Percentiles rank a stretch among this genome's conserved stretches.
These are phyloP conservation scores for Microtus richardsoni DNA, from an alignment of 2,113 vertebrate species.

Conservation along the genomic window DNA sequence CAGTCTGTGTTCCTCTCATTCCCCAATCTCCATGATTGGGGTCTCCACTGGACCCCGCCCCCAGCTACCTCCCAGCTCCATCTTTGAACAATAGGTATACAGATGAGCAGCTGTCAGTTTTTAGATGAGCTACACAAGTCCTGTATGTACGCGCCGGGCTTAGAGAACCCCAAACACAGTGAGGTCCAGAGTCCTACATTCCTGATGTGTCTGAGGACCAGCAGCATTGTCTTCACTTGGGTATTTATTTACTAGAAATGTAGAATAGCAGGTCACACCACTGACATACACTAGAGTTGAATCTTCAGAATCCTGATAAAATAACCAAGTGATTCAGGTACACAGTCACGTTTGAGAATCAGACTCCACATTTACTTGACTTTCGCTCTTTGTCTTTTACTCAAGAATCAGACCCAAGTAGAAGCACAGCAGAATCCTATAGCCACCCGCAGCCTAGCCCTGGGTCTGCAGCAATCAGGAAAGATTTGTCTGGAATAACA, in stretches of 20 bases:
- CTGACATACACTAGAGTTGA: not conserved
- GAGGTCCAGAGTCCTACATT: not conserved
- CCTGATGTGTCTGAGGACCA: not conserved
- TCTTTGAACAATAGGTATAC: accelerated
- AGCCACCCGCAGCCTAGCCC: not conserved
- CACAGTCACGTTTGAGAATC: not conserved
- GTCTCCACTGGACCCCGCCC: too few relatives aligned
- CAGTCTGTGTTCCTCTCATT: not conserved
- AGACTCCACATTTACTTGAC: not conserved
- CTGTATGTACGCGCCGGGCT: too few relatives aligned
- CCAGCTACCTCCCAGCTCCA: not conserved
- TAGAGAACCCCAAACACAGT: not conserved
- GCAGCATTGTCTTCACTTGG: not conserved
- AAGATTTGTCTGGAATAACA: not conserved
- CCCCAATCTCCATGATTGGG: not conserved
- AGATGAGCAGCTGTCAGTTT: not conserved
- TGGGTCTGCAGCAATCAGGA: not conserved
- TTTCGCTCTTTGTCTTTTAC: not conserved
- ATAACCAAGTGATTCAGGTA: not conserved
- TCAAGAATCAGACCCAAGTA: not conserved
- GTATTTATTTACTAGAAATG: not conserved
- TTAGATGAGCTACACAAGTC: not conserved
- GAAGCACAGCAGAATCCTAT: not conserved
- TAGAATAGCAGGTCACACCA: not conserved
- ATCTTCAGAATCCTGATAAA: not conserved